phyloP scores from a whole-genome alignment of 2,113 vertebrate species.

The rat (Rattus norvegicus) region GRCr8 NC_086028.1:19817001-19817500 shows the following conservation, averaged over 20 bases:
- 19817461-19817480: no score
- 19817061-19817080: background rate
- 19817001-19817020: background rate
- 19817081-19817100: background rate
- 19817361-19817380: background rate
- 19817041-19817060: slow-evolving; percentile 1
- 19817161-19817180: background rate
- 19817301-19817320: background rate
- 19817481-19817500: no score
- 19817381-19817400: background rate
- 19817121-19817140: background rate
- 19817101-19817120: background rate
- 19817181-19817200: background rate
- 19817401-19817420: background rate
- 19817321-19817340: background rate
- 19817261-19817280: background rate
- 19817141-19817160: background rate
- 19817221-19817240: background rate
- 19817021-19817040: background rate
- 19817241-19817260: background rate
- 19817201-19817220: background rate
- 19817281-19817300: background rate
- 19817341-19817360: background rate
- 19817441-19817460: no score
- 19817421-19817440: background rate